Base-by-base conservation (phyloP, 2,113 vertebrate species). In the Eurystomus gularis region DNA sequence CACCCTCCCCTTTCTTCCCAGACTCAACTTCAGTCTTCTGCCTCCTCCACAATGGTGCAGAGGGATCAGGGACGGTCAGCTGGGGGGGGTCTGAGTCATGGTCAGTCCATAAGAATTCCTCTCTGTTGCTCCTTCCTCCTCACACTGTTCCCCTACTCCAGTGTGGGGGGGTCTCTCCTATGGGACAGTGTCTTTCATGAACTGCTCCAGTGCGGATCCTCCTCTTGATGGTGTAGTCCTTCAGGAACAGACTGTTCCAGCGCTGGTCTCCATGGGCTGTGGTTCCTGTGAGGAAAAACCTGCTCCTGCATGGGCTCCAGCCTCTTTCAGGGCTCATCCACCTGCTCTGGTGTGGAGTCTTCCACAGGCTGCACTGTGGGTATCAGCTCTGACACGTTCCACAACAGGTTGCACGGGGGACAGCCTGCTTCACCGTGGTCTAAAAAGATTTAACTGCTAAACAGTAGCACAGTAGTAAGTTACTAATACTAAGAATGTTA, bases 201-300 rank as follows among this genome's bases (percentile, higher is more conserved):
- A 62, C 65, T 42, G 44, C 26, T 55, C 49, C 58, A 4, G 0
- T 21, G 8, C 7, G 18, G 29, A 25, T 71, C 13, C 8, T 78
- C 5, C 7, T 79, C 37, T 19, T 1, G 4, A 7, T 40, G 7
- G 14, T 3, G 10, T 5, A 7, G 26, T 72, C 58, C 58, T 57
- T 60, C 35, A 80, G 35, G 35, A 69, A 35, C 31, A 48, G 24
- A 6, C 5, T 48, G 4, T 25, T 37, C 14, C 10, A 52, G 13
- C 18, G 10, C 4, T 4, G 2, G 7, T 33, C 2, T 7, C 17
- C 1, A 1, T 2, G 3, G 35, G 13, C 19, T 3, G 2, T 18
- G 24, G 42, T 21, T 79, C 19, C 26, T 51, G 19, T 31, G 24
- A 40, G 21, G n/a, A n/a, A 48, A 77, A 49, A 29, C 31, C 8